Conservation (phyloP, 2,113 vertebrate species). For the Prionailurus bengalensis region DNA sequence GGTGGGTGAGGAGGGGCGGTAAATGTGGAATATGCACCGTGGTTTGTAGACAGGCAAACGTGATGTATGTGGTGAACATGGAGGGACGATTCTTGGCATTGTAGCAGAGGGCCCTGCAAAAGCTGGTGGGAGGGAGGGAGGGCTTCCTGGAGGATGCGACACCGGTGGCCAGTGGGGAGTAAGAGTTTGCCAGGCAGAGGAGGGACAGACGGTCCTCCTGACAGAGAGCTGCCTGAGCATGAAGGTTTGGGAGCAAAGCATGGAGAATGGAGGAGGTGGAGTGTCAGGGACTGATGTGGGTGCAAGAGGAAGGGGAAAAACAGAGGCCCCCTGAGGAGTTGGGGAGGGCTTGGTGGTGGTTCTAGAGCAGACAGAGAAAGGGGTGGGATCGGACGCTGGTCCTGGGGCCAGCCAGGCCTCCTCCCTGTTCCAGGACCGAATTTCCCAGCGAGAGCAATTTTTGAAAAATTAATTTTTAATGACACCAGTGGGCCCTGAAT, state of each 20-base stretch:
- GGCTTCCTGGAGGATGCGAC: neutral
- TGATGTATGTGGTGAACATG: accelerated
- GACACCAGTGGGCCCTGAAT: conserved; percentile 26
- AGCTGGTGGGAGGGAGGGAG: neutral
- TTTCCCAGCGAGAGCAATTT: conserved; percentile 39
- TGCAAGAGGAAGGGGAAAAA: neutral
- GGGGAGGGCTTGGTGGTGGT: neutral
- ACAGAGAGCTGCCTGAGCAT: neutral
- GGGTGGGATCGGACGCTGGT: neutral
- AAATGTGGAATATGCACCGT: no score
- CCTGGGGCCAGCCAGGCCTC: neutral
- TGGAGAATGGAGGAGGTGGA: neutral
- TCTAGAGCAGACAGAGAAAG: neutral
- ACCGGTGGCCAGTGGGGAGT: neutral
- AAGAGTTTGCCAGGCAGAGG: neutral
- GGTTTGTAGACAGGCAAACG: neutral
- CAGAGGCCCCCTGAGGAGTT: no score
- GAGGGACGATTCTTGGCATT: neutral
- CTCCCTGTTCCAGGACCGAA: neutral
- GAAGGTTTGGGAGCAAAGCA: neutral
- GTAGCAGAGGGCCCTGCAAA: neutral
- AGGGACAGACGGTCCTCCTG: neutral
- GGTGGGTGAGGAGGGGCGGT: accelerated
- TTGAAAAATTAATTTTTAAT: conserved; percentile 76
- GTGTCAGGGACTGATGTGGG: no score